phyloP scores from a whole-genome alignment of 1,140 invertebrate species.

The Ctenoplectra terminalis region DNA sequence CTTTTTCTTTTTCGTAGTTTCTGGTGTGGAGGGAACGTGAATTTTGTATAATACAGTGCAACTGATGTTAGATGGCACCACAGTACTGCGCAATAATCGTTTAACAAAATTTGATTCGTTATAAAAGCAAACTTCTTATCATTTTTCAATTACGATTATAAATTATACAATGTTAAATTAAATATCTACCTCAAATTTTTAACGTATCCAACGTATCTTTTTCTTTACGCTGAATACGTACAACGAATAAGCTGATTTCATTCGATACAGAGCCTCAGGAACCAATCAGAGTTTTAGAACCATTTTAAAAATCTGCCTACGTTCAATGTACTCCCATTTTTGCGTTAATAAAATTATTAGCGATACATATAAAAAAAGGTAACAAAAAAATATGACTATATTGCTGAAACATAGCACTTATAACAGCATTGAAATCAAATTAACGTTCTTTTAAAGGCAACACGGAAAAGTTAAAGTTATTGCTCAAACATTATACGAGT shows the following conservation, averaged over 20 bases:
- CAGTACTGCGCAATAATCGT: neutral
- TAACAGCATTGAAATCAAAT: neutral
- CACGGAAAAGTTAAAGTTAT: neutral
- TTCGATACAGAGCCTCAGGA: neutral
- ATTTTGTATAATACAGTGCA: too few relatives aligned
- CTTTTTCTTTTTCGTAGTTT: conserved; percentile 5
- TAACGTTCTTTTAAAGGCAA: too few relatives aligned
- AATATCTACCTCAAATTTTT: neutral
- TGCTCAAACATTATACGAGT: neutral
- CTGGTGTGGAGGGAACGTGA: neutral
- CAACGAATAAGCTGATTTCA: neutral
- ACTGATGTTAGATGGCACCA: conserved; percentile 6
- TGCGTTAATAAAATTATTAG: too few relatives aligned
- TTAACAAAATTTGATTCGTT: neutral
- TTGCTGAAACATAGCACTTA: neutral
- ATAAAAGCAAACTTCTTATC: neutral
- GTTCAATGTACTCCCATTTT: too few relatives aligned
- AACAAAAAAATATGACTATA: neutral
- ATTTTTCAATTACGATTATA: neutral
- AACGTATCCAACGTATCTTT: neutral
- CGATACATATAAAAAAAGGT: too few relatives aligned
- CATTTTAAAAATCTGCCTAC: neutral
- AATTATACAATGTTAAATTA: neutral
- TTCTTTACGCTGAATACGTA: neutral
- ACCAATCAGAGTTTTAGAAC: neutral